These are phyloP conservation scores for Bombus superbus DNA, from an alignment of 1,140 invertebrate species.

Conservation along the genomic window DNA sequence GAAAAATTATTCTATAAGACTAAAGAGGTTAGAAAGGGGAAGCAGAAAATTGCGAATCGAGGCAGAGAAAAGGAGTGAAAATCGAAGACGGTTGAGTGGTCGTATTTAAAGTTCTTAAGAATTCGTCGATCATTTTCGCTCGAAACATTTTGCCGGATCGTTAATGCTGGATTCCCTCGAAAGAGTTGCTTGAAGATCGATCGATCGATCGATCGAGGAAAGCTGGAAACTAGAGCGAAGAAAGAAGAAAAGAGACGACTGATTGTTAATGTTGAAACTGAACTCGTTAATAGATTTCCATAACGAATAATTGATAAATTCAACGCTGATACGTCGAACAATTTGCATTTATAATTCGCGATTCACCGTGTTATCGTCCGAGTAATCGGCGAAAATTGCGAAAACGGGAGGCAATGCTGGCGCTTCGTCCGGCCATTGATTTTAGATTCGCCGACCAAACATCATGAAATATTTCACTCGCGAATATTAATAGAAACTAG, in stretches of 20 bases:
- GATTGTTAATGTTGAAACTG: not conserved
- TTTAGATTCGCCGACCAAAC: not conserved
- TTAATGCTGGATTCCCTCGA: not conserved
- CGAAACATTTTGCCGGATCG: not conserved
- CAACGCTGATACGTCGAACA: not conserved
- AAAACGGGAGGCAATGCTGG: too few relatives aligned
- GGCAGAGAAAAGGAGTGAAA: not conserved
- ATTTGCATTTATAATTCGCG: conserved; percentile 25
- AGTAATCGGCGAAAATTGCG: conserved; percentile 5
- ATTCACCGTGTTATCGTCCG: not conserved
- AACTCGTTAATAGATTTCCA: not conserved
- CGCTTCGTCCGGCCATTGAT: not conserved
- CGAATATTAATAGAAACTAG: not conserved
- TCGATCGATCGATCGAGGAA: not conserved
- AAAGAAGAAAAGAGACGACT: not conserved
- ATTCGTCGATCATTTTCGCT: not conserved
- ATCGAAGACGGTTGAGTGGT: not conserved
- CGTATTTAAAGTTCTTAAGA: conserved; percentile 8
- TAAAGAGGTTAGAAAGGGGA: not conserved
- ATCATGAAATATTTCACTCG: conserved; percentile 7
- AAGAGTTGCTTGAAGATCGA: not conserved
- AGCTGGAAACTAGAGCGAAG: not conserved
- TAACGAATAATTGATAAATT: conserved; percentile 5
- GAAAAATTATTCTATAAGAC: not conserved
- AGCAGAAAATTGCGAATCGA: not conserved